These are phyloP conservation scores for Ammospiza maritima DNA, from an alignment of 2,797 vertebrate genomes.

Conservation along the genomic window DNA sequence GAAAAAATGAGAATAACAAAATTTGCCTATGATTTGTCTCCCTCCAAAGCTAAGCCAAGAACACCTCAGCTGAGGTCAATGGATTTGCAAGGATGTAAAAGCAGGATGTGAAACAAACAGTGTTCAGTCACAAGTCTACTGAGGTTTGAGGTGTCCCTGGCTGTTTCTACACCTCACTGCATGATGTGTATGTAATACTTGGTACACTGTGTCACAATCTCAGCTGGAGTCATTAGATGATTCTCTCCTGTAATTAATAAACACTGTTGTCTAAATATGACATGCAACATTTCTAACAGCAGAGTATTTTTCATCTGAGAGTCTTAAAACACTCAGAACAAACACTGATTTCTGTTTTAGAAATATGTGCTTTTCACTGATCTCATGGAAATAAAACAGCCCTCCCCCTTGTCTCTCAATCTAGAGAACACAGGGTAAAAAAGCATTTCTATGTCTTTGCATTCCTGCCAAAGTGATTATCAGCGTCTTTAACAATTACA, in stretches of 20 bases:
- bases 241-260: neutral
- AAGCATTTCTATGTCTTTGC: neutral
- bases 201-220: neutral
- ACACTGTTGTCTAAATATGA: neutral
- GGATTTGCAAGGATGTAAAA: neutral
- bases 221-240: neutral
- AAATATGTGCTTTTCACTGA: neutral
- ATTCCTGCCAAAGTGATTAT: slow-evolving; percentile 34
- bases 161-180: neutral
- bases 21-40: neutral
- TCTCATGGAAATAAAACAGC: neutral
- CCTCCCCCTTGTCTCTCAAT: neutral
- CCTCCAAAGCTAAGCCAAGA: neutral
- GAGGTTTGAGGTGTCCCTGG: neutral
- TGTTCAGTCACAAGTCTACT: neutral
- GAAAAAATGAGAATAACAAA: neutral
- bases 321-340: neutral
- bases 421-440: neutral
- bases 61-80: neutral
- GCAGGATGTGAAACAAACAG: neutral
- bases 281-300: neutral
- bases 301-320: neutral
- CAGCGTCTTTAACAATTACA: slow-evolving; percentile 45
- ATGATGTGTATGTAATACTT: neutral
- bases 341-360: neutral